Base-by-base conservation (phyloP, 2,888 invertebrate genomes). In the Auanema freiburgensis region DNA sequence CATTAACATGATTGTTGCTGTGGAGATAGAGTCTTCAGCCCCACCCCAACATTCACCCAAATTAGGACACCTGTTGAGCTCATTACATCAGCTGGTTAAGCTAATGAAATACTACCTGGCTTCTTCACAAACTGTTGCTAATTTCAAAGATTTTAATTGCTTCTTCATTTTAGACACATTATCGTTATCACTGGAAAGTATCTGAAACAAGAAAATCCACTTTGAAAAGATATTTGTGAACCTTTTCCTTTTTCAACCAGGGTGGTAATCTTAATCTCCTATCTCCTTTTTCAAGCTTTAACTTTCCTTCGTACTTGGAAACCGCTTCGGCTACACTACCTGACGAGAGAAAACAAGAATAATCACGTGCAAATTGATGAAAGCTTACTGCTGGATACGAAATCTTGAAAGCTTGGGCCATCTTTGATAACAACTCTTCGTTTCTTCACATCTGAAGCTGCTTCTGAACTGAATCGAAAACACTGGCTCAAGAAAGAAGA, bases 1-100 rank as follows among this genome's bases (percentile, higher is more conserved):
- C 89, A 98, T 90, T 50, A 97, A 87, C 98, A 98, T 99, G 59
- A 98, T 97, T 53, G 98, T 99, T 2, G 98, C 98, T 23, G 98
- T 99, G n/a, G 97, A 92, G 1, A 73, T 24, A 21, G 66, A 67
- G 18, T 92, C 90, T 14, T 94, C 94, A 0, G 93, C 93, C 8
- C 81, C 83, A 59, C 94, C 94, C 95, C 95, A 96, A 85, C 98
- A 98, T 86, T 97, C 96, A 12, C 97, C 79, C 16, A 83, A 70
- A 65, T 83, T 83, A 23, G 83, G 83, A 58, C 83, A 83, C 24
- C 80, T 60, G 12, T 18, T 52, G 21, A 18, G 11, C n/a, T 41
- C 33, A 51, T 12, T 11, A 52, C 24, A 18, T 14, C 11, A 8
- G 18, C 54, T 41, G 16, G 6, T 14, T 14, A 2, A 51, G 16